Evolutionary conservation across 1,140 invertebrate genomes (phyloP).

Genomic region (Drosophila carrolli): DNA sequence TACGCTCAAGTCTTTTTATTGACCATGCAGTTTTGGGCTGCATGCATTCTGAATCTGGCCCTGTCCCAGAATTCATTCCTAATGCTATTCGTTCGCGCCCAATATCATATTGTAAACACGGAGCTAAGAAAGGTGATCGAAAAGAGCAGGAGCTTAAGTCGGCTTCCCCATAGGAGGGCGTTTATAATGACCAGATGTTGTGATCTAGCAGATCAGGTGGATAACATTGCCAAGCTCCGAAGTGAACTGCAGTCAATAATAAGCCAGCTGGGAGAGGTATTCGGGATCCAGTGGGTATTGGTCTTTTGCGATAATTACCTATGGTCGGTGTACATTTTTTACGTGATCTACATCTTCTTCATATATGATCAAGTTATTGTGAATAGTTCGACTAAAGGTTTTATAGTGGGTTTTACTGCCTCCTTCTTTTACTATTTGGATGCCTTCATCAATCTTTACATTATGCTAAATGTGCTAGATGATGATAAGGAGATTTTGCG

Average conservation of each 20-base stretch:
- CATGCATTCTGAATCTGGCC: constrained; percentile 7
- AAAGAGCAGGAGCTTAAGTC: constrained; percentile 1
- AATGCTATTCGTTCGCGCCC: constrained; percentile 5
- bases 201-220: constrained; percentile 22
- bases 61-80: constrained; percentile 14
- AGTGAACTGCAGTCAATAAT: constrained; percentile 8
- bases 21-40: background rate
- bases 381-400: background rate
- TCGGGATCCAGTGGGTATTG: constrained; percentile 12
- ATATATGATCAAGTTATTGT: background rate
- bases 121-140: constrained; percentile 16
- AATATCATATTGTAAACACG: constrained; percentile 20
- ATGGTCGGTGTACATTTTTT: background rate
- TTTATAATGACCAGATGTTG: constrained; percentile 37
- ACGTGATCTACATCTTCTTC: background rate
- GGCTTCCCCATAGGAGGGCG: background rate
- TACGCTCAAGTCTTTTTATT: background rate
- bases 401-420: background rate
- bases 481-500: constrained; percentile 6
- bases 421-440: constrained; percentile 17
- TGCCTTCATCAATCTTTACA: background rate
- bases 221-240: constrained; percentile 14
- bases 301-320: constrained; percentile 15
- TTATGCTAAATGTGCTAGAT: constrained; percentile 1
- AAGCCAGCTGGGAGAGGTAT: background rate